These are phyloP conservation scores for Temnothorax longispinosus DNA, from an alignment of 1,140 invertebrate genomes.

Conservation along the genomic window DNA sequence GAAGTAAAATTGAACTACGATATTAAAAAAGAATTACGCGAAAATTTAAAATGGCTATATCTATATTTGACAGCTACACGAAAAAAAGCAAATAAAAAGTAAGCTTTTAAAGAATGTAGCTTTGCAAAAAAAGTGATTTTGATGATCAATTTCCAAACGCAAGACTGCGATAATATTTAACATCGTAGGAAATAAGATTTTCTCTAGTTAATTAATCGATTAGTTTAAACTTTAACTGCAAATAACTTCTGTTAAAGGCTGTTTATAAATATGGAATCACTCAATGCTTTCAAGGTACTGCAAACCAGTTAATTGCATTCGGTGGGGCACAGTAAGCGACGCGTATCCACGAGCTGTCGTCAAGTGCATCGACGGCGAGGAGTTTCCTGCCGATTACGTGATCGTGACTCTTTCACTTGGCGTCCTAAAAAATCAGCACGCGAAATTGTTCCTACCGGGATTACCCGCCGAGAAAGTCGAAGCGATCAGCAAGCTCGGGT, in stretches of 20 bases:
- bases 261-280: neutral
- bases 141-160: neutral
- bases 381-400: conserved; percentile 91
- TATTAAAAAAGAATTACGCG: neutral
- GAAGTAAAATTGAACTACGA: neutral
- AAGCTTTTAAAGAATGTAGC: neutral
- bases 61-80: neutral
- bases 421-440: conserved; percentile 92
- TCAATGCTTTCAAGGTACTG: conserved; percentile 86
- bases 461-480: conserved; percentile 91
- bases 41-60: neutral
- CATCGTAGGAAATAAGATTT: neutral
- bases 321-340: conserved; percentile 87
- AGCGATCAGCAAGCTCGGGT: conserved; percentile 92
- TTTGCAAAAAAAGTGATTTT: neutral
- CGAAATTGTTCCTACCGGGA: conserved; percentile 91
- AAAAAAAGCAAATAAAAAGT: neutral
- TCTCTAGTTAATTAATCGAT: neutral
- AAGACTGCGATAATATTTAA: neutral
- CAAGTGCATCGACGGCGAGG: conserved; percentile 90
- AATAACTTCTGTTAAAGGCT: neutral
- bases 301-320: conserved; percentile 88
- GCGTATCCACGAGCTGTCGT: conserved; percentile 87
- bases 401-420: conserved; percentile 94
- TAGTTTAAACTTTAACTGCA: neutral